A percentile compares a stretch with the other conserved stretches of the same genome.
These are phyloP conservation scores for Rambutsinella grinnellia DNA, from an alignment of 2,888 invertebrate species.

Conservation along the genomic window DNA sequence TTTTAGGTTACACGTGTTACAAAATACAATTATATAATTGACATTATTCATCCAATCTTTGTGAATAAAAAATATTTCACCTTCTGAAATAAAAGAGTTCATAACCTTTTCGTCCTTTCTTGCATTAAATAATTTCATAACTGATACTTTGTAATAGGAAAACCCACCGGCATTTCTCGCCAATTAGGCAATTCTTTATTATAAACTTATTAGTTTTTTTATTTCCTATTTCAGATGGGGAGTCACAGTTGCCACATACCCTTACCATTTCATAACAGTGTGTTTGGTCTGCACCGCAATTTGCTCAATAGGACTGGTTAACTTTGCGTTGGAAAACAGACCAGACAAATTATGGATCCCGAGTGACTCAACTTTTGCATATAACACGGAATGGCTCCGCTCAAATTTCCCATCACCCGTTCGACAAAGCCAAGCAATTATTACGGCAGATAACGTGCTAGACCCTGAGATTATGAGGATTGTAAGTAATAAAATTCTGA, in stretches of 20 bases:
- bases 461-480: constrained; percentile 74
- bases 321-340: constrained; percentile 81
- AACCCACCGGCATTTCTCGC: too few relatives aligned
- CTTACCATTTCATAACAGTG: constrained; percentile 75
- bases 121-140: too few relatives aligned
- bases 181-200: too few relatives aligned
- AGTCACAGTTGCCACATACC: constrained; percentile 74
- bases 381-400: constrained; percentile 81
- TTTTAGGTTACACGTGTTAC: too few relatives aligned
- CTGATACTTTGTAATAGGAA: too few relatives aligned
- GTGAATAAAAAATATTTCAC: too few relatives aligned
- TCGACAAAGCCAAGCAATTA: constrained; percentile 75
- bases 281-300: constrained; percentile 74
- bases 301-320: constrained; percentile 75
- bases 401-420: constrained; percentile 77
- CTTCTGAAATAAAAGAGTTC: too few relatives aligned
- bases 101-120: too few relatives aligned
- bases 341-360: constrained; percentile 84
- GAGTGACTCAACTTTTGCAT: constrained; percentile 77
- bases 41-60: too few relatives aligned
- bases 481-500: constrained; percentile 67
- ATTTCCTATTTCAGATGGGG: constrained; percentile 75
- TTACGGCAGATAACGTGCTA: constrained; percentile 78
- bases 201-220: too few relatives aligned
- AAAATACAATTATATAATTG: too few relatives aligned